Percentiles rank a stretch among this genome's conserved stretches.
phyloP scores from a whole-genome alignment of 2,797 vertebrate species.

The Parauchenoglanis punctatus region DNA sequence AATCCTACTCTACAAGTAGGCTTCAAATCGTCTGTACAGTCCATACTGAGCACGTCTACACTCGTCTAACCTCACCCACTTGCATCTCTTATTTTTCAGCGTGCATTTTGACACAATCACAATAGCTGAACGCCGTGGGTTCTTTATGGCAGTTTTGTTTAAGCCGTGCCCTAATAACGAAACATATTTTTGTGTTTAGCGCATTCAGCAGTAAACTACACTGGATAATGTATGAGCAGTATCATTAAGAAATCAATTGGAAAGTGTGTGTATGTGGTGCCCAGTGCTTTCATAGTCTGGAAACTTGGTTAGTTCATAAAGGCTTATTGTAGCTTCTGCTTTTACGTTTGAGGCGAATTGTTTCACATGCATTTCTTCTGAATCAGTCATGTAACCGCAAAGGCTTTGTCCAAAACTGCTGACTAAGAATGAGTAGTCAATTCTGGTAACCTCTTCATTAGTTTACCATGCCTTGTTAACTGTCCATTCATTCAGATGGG shows the following conservation, averaged over 20 bases:
- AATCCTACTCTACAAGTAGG: not conserved
- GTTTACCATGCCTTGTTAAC: not conserved
- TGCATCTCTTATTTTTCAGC: not conserved
- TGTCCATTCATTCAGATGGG: not conserved
- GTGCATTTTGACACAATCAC: not conserved
- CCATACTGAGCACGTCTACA: conserved; percentile 4
- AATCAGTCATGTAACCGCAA: not conserved
- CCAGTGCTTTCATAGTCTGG: not conserved
- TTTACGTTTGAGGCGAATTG: not conserved
- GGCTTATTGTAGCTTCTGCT: not conserved
- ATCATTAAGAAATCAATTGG: not conserved
- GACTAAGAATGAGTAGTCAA: not conserved
- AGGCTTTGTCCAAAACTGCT: conserved; percentile 13
- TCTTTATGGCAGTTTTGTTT: not conserved
- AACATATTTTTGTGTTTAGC: not conserved
- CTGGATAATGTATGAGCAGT: not conserved
- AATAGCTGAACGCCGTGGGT: not conserved
- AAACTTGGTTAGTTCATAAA: not conserved
- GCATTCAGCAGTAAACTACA: not conserved
- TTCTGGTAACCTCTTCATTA: conserved; percentile 11
- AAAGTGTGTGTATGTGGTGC: not conserved
- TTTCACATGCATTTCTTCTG: not conserved
- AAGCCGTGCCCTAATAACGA: not conserved
- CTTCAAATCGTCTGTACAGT: conserved; percentile 1
- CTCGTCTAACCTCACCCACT: conserved; percentile 7